A percentile compares a stretch with the other conserved stretches of the same genome.
phyloP scores from a whole-genome alignment of 2,888 invertebrate genomes.

The Steinernema carpocapsae region DNA sequence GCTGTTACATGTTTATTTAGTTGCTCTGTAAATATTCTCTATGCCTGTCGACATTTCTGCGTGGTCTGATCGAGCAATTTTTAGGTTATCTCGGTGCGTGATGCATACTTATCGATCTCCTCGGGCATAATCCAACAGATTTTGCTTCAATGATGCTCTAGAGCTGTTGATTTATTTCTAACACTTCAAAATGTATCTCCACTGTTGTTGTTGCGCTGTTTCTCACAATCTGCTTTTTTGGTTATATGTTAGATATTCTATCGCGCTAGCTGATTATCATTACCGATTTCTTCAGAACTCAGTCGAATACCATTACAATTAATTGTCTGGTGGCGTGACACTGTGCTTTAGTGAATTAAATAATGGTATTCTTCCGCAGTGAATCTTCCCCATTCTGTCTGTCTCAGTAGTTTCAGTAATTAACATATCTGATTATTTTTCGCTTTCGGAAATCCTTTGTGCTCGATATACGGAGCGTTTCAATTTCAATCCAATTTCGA shows the following conservation, averaged over 20 bases:
- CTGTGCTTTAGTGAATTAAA: no score
- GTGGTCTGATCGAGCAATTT: background rate
- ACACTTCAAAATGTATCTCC: no score
- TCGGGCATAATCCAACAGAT: constrained; percentile 2
- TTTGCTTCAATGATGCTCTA: constrained; percentile 21
- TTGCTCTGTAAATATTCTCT: no score
- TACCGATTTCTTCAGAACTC: background rate
- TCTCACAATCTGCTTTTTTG: background rate
- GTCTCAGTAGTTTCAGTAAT: background rate
- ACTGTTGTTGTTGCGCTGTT: no score
- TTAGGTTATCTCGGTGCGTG: background rate
- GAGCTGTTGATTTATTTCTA: background rate
- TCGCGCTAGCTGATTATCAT: constrained; percentile 1
- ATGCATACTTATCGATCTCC: constrained; percentile 11
- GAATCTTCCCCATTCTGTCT: background rate
- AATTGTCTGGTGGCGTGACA: no score
- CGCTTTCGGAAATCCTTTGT: background rate
- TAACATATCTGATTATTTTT: constrained; percentile 25
- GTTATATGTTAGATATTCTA: constrained; percentile 16
- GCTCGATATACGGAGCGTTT: background rate
- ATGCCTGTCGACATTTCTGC: no score
- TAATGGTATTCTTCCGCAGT: no score
- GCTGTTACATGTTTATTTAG: no score
- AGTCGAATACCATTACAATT: no score
- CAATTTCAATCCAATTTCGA: background rate